A percentile compares a stretch with the other conserved stretches of the same genome.
Evolutionary conservation across 2,113 vertebrate genomes (phyloP).

Genomic region (Rallus limicola): DNA sequence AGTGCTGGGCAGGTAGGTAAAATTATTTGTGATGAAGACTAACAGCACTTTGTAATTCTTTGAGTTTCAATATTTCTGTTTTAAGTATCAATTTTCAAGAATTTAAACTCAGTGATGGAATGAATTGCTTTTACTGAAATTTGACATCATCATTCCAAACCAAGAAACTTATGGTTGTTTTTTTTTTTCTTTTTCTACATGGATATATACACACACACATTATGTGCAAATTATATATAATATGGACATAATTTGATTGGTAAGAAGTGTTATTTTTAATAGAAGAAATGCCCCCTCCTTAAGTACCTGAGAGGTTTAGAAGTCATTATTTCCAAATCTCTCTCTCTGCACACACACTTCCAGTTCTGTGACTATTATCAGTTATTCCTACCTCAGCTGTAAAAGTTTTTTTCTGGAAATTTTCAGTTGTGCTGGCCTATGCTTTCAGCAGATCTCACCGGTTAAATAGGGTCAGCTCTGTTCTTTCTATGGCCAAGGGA

Average conservation of each 20-base stretch:
- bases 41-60: background rate
- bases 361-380: conserved; percentile 53
- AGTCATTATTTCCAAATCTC: background rate
- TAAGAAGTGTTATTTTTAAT: background rate
- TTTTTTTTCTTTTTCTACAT: background rate
- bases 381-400: conserved; percentile 54
- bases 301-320: background rate
- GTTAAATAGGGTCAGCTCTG: background rate
- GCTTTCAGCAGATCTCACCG: conserved; percentile 7
- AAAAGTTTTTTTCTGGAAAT: conserved; percentile 23
- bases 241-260: background rate
- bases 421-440: background rate
- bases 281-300: background rate
- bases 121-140: background rate
- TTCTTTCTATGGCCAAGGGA: background rate
- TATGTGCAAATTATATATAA: background rate
- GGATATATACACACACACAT: accelerated
- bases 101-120: conserved; percentile 42
- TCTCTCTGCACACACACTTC: conserved; percentile 7
- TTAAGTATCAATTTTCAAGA: conserved; percentile 38
- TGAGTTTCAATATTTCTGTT: conserved; percentile 41
- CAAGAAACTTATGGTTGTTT: background rate
- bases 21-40: background rate
- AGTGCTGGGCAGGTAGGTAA: background rate
- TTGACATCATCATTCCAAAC: background rate